phyloP scores from a whole-genome alignment of 1,140 invertebrate species.

The Bombus pascuorum region DNA sequence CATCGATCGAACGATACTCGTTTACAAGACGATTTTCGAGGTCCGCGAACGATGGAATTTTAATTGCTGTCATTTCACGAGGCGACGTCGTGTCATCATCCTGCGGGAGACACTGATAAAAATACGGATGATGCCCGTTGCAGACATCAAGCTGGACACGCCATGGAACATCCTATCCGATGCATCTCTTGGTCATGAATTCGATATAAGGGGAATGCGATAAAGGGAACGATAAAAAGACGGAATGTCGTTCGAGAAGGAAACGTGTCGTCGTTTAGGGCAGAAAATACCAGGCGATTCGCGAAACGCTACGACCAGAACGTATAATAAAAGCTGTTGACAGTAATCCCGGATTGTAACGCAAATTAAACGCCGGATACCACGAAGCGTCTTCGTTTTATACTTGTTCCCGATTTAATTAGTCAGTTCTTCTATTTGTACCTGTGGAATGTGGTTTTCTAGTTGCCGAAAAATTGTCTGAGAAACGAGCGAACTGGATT shows the following conservation, averaged over 20 bases:
- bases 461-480: background rate
- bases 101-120: background rate
- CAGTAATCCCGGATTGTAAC: background rate
- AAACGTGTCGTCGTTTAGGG: constrained; percentile 4
- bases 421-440: background rate
- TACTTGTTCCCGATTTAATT: background rate
- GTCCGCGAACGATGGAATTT: background rate
- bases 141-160: background rate
- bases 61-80: constrained; percentile 12
- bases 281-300: background rate
- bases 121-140: background rate
- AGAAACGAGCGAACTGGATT: background rate
- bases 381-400: background rate
- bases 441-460: background rate
- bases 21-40: background rate
- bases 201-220: background rate
- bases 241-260: background rate
- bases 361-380: background rate
- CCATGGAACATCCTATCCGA: background rate
- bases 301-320: background rate
- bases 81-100: background rate
- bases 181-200: background rate
- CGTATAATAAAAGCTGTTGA: constrained; percentile 5
- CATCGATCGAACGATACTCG: background rate
- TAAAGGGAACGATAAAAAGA: background rate